Evolutionary conservation across 2,113 vertebrate species (phyloP).

Genomic region (Perca flavescens): DNA sequence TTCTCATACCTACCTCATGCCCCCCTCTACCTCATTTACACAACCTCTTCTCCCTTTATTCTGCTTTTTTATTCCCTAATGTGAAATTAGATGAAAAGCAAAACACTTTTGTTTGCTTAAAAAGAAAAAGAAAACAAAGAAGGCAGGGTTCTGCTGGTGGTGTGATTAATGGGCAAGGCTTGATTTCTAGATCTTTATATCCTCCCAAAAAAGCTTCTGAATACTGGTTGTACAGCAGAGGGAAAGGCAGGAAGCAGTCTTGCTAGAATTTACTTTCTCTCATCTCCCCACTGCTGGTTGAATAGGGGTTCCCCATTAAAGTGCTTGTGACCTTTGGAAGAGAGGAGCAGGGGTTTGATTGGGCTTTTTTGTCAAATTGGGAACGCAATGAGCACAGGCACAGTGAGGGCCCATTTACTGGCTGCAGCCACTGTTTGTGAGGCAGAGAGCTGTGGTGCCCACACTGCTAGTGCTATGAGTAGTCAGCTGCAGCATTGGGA

Average conservation of each 20-base stretch:
- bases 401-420: constrained; percentile 58
- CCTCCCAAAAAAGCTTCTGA: constrained; percentile 59
- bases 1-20: constrained; percentile 1
- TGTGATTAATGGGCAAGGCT: constrained; percentile 58
- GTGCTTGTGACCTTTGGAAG: constrained; percentile 71
- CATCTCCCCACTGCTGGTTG: constrained; percentile 35
- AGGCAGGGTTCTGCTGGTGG: constrained; percentile 26
- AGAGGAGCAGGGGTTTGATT: constrained; percentile 58
- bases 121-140: constrained; percentile 1
- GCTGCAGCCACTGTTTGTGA: constrained; percentile 40
- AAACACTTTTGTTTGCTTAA: constrained; percentile 61
- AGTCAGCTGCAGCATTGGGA: constrained; percentile 7
- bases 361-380: constrained; percentile 55
- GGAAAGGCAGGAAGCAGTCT: constrained; percentile 37
- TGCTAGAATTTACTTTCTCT: constrained; percentile 45
- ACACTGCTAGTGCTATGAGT: constrained; percentile 33
- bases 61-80: constrained; percentile 28
- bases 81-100: constrained; percentile 50
- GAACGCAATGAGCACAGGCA: constrained; percentile 47
- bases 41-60: constrained; percentile 1
- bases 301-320: constrained; percentile 55
- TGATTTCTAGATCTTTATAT: constrained; percentile 64
- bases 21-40: constrained; percentile 18
- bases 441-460: constrained; percentile 32
- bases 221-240: constrained; percentile 9